Evolutionary conservation across 2,888 invertebrate genomes (phyloP).

Genomic region (Nipponacmea schrenckii): DNA sequence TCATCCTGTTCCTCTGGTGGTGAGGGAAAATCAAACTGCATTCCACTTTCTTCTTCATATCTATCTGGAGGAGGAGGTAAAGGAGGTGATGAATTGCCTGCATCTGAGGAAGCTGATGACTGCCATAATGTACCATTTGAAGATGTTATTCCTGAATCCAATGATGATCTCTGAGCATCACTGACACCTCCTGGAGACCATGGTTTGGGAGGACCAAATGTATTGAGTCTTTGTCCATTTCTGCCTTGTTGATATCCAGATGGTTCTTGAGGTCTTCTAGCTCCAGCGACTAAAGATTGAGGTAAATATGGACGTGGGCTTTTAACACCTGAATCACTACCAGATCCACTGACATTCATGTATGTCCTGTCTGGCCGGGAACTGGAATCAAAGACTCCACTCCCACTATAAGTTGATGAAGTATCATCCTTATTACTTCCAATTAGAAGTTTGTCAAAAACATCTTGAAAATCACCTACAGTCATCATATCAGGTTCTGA

Average conservation of each 20-base stretch:
- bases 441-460: background rate
- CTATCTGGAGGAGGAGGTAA: conserved; percentile 30
- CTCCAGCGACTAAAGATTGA: background rate
- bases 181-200: background rate
- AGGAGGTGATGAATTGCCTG: conserved; percentile 21
- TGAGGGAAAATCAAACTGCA: conserved; percentile 34
- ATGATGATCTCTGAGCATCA: background rate
- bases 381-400: background rate
- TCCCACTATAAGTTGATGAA: background rate
- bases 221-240: background rate
- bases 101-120: conserved; percentile 17
- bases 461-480: background rate
- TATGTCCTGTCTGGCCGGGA: background rate
- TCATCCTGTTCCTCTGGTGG: conserved; percentile 25
- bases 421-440: background rate
- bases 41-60: conserved; percentile 12
- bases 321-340: background rate
- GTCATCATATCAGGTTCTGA: background rate
- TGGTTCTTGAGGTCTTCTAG: background rate
- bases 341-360: background rate
- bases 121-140: conserved; percentile 1
- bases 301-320: background rate
- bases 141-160: conserved; percentile 1
- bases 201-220: background rate
- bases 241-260: background rate